phyloP scores from a whole-genome alignment of 2,797 vertebrate species.

The Melanotaenia boesemani region DNA sequence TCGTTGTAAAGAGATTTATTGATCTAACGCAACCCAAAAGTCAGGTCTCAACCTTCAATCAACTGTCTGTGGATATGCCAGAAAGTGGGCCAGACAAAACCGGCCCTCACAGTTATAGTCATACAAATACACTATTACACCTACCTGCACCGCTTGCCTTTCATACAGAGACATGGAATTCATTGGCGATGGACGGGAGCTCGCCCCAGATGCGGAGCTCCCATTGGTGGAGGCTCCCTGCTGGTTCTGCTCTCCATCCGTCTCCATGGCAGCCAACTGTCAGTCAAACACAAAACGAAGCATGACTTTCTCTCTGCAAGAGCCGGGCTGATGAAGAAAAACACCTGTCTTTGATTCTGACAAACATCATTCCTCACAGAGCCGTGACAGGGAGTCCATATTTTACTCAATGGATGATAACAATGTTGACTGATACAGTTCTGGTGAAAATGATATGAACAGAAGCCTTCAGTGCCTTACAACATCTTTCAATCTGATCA shows the following conservation, averaged over 20 bases:
- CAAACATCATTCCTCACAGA: neutral
- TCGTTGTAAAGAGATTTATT: neutral
- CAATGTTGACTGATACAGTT: neutral
- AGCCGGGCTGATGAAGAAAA: neutral
- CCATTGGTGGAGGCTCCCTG: constrained; percentile 88
- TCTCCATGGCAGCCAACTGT: constrained; percentile 87
- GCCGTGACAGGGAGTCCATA: neutral
- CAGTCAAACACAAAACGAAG: constrained; percentile 27
- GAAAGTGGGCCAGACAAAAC: neutral
- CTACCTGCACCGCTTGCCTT: constrained; percentile 95
- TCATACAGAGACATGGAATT: constrained; percentile 98
- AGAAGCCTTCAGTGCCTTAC: neutral
- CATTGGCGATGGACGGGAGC: constrained; percentile 91
- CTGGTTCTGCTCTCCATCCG: constrained; percentile 92
- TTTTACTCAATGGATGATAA: neutral
- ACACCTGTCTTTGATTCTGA: neutral
- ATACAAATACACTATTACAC: constrained; percentile 11
- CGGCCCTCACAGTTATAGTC: neutral
- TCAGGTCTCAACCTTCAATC: neutral
- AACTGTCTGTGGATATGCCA: too few species aligned
- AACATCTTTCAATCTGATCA: neutral
- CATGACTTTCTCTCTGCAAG: constrained; percentile 5
- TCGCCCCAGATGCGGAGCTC: constrained; percentile 87
- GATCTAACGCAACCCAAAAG: neutral
- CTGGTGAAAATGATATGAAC: neutral